phyloP scores from a whole-genome alignment of 2,888 invertebrate species.

The Gastracanthus pulcherrimus region DNA sequence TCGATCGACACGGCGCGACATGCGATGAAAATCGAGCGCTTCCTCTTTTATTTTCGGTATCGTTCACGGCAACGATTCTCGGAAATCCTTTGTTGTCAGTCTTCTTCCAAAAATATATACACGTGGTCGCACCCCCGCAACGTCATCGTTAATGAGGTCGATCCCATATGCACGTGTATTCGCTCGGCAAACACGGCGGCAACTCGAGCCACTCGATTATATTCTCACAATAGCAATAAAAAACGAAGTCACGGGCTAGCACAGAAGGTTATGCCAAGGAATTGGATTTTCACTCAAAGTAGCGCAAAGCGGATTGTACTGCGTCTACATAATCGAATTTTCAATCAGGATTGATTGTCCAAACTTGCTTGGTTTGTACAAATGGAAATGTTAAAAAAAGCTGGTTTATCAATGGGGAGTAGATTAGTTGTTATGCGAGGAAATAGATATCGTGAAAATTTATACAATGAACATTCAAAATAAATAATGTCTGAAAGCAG shows the following conservation, averaged over 20 bases:
- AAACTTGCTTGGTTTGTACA: too few relatives aligned
- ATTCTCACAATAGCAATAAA: neutral
- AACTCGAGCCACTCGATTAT: neutral
- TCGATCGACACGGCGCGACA: neutral
- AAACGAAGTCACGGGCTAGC: neutral
- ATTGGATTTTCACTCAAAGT: too few relatives aligned
- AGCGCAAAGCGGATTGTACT: too few relatives aligned
- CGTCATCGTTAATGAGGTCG: slow-evolving; percentile 13
- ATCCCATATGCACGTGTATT: neutral
- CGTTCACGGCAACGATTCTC: neutral
- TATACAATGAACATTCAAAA: too few relatives aligned
- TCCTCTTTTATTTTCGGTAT: neutral
- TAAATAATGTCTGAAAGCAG: too few relatives aligned
- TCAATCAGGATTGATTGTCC: too few relatives aligned
- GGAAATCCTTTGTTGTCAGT: neutral
- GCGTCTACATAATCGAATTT: too few relatives aligned
- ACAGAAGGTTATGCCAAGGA: too few relatives aligned
- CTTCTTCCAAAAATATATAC: neutral
- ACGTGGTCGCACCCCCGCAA: neutral
- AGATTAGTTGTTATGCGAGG: too few relatives aligned
- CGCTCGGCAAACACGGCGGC: neutral
- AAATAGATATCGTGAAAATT: too few relatives aligned
- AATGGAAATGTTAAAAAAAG: too few relatives aligned
- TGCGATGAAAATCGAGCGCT: neutral
- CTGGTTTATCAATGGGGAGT: too few relatives aligned